These are phyloP conservation scores for Campylorhamphus procurvoides DNA, from an alignment of 2,113 vertebrate genomes.

Conservation along the genomic window DNA sequence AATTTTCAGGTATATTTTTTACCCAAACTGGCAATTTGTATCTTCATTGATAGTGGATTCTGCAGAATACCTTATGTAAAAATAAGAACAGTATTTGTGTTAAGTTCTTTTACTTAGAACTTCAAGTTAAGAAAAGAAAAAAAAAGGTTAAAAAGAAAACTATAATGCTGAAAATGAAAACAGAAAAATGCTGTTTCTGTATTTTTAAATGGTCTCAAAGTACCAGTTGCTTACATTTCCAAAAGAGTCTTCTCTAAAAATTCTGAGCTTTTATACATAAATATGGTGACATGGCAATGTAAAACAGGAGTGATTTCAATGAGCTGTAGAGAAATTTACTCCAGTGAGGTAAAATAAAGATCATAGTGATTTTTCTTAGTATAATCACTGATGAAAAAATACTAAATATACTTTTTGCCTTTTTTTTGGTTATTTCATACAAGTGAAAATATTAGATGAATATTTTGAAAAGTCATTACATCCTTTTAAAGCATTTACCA, in stretches of 20 bases:
- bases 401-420: accelerated
- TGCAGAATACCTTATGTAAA: neutral
- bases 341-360: neutral
- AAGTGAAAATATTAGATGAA: neutral
- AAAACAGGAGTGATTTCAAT: neutral
- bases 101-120: neutral
- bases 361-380: neutral
- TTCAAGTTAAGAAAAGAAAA: neutral
- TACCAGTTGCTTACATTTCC: neutral
- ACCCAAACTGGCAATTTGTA: neutral
- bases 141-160: neutral
- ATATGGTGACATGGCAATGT: neutral
- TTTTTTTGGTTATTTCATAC: neutral
- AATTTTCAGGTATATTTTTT: neutral
- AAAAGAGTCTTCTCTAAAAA: neutral
- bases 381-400: neutral
- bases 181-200: neutral
- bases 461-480: neutral
- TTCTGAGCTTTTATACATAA: neutral
- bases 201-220: neutral
- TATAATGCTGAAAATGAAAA: neutral
- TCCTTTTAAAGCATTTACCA: neutral
- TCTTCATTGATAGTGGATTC: neutral
- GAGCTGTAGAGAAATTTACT: neutral
- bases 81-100: neutral